Evolutionary conservation across 1,140 invertebrate genomes (phyloP), one percentile per base, ranked within the genome.

Genomic region (Lepidostoma basale): DNA sequence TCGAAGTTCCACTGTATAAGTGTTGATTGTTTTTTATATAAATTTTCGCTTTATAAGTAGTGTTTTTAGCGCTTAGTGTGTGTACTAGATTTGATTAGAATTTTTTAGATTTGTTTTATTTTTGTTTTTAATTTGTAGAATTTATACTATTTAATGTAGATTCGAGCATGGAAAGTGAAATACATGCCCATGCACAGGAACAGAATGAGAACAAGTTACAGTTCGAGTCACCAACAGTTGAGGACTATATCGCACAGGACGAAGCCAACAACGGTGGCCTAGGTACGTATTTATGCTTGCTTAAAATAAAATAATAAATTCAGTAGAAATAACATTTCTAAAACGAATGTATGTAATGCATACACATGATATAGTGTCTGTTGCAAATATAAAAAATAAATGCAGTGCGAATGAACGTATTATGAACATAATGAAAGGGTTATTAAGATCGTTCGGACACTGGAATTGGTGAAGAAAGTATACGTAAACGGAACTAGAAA

Each of bases 111-210:
- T n/a, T 73, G 73, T 74, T 70, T 67, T 69, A 74, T 74, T 59
- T 74, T 71, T 69, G 42, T 74, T 73, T 65, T 74, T 72, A n/a
- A n/a, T n/a, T n/a, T n/a, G n/a, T n/a, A n/a, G n/a, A n/a, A n/a
- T n/a, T n/a, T n/a, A n/a, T n/a, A n/a, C n/a, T n/a, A n/a, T 73
- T 68, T 68, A 63, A 76, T 73, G 59, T 79, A 86, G 85, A 86
- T 78, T 83, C 83, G 75, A 83, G 83, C 77, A 82, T 86, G 79
- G 85, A 86, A 74, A 81, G 84, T 58, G 85, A 84, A 78, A 84
- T 85, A 74, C 85, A 86, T 81, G 84, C 85, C 73, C 82, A 76
- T 69, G 76, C 76, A 74, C 78, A 84, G 76, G 79, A 80, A 74
- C 78, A 81, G 74, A 80, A 79, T 74, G 82, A 83, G 77, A 81